A percentile compares a stretch with the other conserved stretches of the same genome.
Evolutionary conservation across 2,113 vertebrate species (phyloP).

Genomic region (Piaya cayana): DNA sequence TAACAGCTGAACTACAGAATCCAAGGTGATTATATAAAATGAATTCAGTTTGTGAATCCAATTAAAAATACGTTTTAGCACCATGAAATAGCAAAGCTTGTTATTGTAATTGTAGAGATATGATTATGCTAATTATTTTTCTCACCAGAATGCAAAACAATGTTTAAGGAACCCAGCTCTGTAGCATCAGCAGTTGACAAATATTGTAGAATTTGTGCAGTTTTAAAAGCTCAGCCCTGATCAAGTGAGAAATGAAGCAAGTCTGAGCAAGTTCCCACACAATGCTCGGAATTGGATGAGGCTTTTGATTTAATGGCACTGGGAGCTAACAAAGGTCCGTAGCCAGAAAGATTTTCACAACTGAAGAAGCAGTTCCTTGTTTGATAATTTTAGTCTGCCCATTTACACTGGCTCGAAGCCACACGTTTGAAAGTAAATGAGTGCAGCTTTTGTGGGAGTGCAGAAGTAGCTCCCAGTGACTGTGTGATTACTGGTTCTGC

Average conservation of each 20-base stretch:
- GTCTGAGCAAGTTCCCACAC: background rate
- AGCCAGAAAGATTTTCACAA: background rate
- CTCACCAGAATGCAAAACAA: background rate
- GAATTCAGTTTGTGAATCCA: slow-evolving; percentile 16
- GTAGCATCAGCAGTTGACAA: background rate
- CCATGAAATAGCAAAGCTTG: background rate
- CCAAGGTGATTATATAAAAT: slow-evolving; percentile 14
- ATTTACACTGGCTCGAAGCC: background rate
- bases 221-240: background rate
- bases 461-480: background rate
- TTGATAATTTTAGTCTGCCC: slow-evolving; percentile 19
- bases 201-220: background rate
- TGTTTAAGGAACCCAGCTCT: background rate
- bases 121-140: background rate
- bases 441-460: background rate
- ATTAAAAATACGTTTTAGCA: slow-evolving; percentile 10
- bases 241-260: background rate
- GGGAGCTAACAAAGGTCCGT: background rate
- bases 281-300: background rate
- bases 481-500: background rate
- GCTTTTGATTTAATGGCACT: background rate
- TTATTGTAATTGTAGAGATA: background rate
- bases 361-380: slow-evolving; percentile 23
- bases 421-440: background rate
- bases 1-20: slow-evolving; percentile 24